Conservation (phyloP, 2,797 vertebrate genomes). For the Echiichthys vipera region DNA sequence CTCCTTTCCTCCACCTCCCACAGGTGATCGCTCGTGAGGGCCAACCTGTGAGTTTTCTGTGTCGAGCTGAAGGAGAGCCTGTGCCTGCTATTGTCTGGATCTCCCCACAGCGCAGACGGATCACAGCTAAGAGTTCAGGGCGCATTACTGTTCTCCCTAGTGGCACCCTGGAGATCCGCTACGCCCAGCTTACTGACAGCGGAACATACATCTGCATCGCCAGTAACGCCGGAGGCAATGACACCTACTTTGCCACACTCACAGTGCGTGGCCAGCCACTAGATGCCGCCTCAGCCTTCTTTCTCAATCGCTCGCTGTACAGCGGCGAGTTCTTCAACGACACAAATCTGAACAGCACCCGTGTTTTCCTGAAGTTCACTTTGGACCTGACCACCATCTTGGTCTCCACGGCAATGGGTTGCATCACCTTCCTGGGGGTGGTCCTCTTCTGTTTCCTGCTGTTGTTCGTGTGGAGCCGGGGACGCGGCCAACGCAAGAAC, state of each 20-base stretch:
- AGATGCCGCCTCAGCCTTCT: slow-evolving; percentile 84
- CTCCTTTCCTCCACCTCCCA: slow-evolving; percentile 8
- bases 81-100: slow-evolving; percentile 93
- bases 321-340: slow-evolving; percentile 89
- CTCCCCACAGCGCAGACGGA: slow-evolving; percentile 91
- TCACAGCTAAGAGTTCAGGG: slow-evolving; percentile 88
- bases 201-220: slow-evolving; percentile 99
- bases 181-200: slow-evolving; percentile 92
- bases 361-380: slow-evolving; percentile 93
- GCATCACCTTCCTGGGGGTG: slow-evolving; percentile 98
- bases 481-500: slow-evolving; percentile 96
- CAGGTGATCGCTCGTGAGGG: slow-evolving; percentile 88
- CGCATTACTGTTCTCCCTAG: slow-evolving; percentile 89
- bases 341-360: slow-evolving; percentile 92
- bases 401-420: slow-evolving; percentile 98
- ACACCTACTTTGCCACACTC: slow-evolving; percentile 96
- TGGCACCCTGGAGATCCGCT: slow-evolving; percentile 94
- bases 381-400: slow-evolving; percentile 98
- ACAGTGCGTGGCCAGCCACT: slow-evolving; percentile 86
- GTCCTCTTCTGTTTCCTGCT: slow-evolving; percentile 99
- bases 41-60: slow-evolving; percentile 91
- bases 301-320: slow-evolving; percentile 89
- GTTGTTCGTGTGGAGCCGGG: slow-evolving; percentile 98
- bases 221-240: slow-evolving; percentile 96
- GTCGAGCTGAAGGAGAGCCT: slow-evolving; percentile 95